phyloP scores from a whole-genome alignment of 2,113 vertebrate genomes.

The Poeciliopsis retropinna region DNA sequence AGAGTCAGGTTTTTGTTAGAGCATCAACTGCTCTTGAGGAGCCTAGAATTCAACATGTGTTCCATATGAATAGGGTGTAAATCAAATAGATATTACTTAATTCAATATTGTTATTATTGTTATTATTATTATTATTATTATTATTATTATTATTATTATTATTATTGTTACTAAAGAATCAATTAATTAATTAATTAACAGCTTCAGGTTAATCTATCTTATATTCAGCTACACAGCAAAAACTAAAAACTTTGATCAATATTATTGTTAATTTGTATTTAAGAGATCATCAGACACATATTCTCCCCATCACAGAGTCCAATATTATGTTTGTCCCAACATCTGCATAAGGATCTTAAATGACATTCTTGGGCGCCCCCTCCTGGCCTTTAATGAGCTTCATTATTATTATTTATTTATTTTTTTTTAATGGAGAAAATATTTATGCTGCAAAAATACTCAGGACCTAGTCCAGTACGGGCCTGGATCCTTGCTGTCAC shows the following conservation, averaged over 20 bases:
- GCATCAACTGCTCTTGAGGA: not conserved
- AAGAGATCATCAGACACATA: too few relatives aligned
- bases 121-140: too few relatives aligned
- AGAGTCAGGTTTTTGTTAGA: not conserved
- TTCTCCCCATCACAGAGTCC: too few relatives aligned
- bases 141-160: too few relatives aligned
- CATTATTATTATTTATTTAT: not conserved
- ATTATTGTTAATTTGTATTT: too few relatives aligned
- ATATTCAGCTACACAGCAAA: not conserved
- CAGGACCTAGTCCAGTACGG: constrained; percentile 7
- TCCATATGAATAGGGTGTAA: not conserved
- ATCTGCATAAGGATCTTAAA: constrained; percentile 18
- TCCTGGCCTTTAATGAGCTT: constrained; percentile 45
- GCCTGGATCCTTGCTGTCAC: constrained; percentile 29
- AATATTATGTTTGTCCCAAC: not conserved
- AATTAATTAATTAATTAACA: too few relatives aligned
- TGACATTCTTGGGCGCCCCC: constrained; percentile 72
- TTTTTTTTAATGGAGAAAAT: not conserved
- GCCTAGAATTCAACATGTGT: too few relatives aligned
- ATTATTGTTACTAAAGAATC: too few relatives aligned
- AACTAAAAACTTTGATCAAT: not conserved
- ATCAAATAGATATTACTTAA: too few relatives aligned
- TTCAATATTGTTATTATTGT: too few relatives aligned
- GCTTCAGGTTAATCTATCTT: not conserved
- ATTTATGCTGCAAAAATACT: not conserved